Percentiles rank a stretch among this genome's conserved stretches.
phyloP scores from a whole-genome alignment of 2,888 invertebrate species.

The Mechanitis mazaeus region DNA sequence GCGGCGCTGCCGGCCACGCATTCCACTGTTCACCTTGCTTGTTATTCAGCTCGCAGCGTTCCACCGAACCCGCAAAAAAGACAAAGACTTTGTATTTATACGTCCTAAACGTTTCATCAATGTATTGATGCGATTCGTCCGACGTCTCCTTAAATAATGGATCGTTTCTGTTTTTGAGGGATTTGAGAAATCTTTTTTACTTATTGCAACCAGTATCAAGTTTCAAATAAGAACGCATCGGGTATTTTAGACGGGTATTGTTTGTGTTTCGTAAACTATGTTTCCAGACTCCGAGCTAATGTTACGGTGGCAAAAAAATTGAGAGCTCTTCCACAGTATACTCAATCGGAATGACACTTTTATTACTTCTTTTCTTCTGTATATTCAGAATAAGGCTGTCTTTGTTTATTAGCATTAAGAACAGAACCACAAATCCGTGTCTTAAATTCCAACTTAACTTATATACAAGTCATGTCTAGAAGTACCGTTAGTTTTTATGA shows the following conservation, averaged over 20 bases:
- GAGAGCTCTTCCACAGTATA: not conserved
- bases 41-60: constrained; percentile 62
- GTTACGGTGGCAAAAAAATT: constrained; percentile 11
- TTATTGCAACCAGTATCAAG: constrained; percentile 5
- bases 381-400: not conserved
- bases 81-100: constrained; percentile 71
- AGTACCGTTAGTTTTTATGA: constrained; percentile 32
- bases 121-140: constrained; percentile 58
- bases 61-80: constrained; percentile 63
- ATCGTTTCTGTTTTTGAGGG: constrained; percentile 47
- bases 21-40: constrained; percentile 52
- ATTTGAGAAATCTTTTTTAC: constrained; percentile 34
- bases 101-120: constrained; percentile 68
- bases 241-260: constrained; percentile 4
- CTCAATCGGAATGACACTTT: constrained; percentile 8
- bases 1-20: constrained; percentile 29
- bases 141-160: constrained; percentile 52
- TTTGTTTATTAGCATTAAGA: not conserved
- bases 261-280: constrained; percentile 12
- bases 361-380: not conserved
- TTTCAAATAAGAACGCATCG: constrained; percentile 13
- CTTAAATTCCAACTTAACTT: constrained; percentile 12
- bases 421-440: not conserved
- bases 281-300: constrained; percentile 12
- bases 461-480: constrained; percentile 1